Percentiles rank a stretch among this genome's conserved stretches.
Conservation (phyloP, 1,140 invertebrate genomes). For the Pseudachorutes palmiensis region DNA sequence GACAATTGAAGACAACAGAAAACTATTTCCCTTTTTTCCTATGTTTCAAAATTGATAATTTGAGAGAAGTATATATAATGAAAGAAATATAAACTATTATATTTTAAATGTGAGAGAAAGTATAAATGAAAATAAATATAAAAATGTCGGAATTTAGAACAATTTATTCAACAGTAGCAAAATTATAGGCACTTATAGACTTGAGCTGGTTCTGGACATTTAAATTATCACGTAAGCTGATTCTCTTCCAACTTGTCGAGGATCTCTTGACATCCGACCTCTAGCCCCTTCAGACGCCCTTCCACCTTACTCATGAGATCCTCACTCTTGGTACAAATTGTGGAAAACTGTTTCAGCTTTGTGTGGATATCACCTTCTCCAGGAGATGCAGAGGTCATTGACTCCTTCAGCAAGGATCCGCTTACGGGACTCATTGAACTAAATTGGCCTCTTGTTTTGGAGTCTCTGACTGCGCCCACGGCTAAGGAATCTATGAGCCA, state of each 20-base stretch:
- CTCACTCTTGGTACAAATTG: slow-evolving; percentile 20
- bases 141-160: neutral
- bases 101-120: slow-evolving; percentile 9
- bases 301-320: slow-evolving; percentile 22
- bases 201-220: too few species aligned
- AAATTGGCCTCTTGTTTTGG: neutral
- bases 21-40: neutral
- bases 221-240: too few species aligned
- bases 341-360: slow-evolving; percentile 31
- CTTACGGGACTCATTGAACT: neutral
- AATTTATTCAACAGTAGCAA: neutral
- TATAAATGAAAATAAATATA: neutral
- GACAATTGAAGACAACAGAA: neutral
- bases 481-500: neutral
- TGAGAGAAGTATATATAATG: neutral
- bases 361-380: slow-evolving; percentile 11
- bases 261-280: neutral
- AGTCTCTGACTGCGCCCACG: neutral
- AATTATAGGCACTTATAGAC: neutral
- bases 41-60: neutral
- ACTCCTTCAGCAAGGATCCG: neutral
- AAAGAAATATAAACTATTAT: neutral
- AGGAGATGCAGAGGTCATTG: neutral
- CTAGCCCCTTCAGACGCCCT: slow-evolving; percentile 17
- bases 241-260: neutral